A percentile compares a stretch with the other conserved stretches of the same genome.
phyloP scores from a whole-genome alignment of 2,113 vertebrate species.

The Microcebus jonahi region DNA sequence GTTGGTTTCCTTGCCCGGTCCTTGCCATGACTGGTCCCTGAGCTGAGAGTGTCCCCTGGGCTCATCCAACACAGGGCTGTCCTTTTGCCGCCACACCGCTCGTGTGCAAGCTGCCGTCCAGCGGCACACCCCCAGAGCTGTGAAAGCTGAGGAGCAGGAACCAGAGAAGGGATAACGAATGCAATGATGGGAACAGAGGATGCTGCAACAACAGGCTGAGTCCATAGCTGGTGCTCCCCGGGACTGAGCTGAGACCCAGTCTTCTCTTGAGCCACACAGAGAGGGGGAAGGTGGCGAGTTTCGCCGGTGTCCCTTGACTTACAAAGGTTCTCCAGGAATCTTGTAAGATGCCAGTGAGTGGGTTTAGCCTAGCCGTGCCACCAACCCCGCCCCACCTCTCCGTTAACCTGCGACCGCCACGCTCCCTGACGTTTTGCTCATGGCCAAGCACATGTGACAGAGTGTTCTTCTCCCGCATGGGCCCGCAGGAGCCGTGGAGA shows the following conservation, averaged over 20 bases:
- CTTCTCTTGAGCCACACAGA: background rate
- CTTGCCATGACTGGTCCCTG: background rate
- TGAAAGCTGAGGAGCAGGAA: background rate
- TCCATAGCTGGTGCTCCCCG: too few relatives aligned
- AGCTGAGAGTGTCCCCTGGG: background rate
- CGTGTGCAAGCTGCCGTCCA: fast-evolving
- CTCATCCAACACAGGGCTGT: too few relatives aligned
- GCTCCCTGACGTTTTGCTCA: fast-evolving
- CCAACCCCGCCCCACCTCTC: too few relatives aligned
- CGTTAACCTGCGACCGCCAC: fast-evolving
- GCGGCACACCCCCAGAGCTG: background rate
- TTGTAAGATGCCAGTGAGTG: too few relatives aligned
- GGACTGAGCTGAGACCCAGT: background rate
- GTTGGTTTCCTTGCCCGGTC: background rate
- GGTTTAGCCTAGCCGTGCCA: too few relatives aligned
- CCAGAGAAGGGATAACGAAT: background rate
- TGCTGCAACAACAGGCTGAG: background rate
- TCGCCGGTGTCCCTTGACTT: too few relatives aligned
- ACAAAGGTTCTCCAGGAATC: background rate
- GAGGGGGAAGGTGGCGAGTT: background rate
- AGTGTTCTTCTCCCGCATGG: fast-evolving
- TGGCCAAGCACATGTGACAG: fast-evolving
- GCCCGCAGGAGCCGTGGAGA: too few relatives aligned
- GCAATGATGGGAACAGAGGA: background rate
- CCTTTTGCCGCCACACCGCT: background rate